Percentiles rank a stretch among this genome's conserved stretches.
Conservation (phyloP, 2,113 vertebrate species). For the Silurus glanis region DNA sequence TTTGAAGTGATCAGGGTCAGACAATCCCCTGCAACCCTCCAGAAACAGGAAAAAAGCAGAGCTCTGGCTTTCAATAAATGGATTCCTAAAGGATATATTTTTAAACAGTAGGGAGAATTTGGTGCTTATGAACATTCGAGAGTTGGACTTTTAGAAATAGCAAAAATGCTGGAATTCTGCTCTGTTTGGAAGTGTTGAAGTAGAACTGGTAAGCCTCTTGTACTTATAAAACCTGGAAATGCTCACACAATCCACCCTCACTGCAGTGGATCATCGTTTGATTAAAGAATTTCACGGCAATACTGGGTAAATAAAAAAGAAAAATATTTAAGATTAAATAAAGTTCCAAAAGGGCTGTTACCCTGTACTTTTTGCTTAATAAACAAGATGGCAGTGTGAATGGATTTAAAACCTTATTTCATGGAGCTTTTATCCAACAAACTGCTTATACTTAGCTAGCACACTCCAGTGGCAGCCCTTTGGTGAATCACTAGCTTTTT, state of each 20-base stretch:
- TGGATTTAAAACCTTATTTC: neutral
- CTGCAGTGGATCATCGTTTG: neutral
- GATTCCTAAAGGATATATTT: neutral
- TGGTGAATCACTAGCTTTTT: neutral
- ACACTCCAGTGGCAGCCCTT: neutral
- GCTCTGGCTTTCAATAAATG: conserved; percentile 4
- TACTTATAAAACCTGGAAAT: conserved; percentile 8
- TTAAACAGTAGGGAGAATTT: neutral
- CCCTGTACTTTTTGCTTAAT: neutral
- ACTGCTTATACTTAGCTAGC: neutral
- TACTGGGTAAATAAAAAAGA: neutral
- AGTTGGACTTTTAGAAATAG: conserved; percentile 1
- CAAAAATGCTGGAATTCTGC: neutral
- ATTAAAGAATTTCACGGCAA: neutral
- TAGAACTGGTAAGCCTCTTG: neutral
- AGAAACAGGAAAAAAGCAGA: neutral
- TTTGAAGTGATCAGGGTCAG: conserved; percentile 24
- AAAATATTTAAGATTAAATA: neutral
- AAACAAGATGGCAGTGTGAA: neutral
- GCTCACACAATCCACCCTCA: neutral
- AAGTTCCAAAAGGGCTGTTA: neutral
- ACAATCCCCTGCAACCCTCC: neutral
- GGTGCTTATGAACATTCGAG: neutral
- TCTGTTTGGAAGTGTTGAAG: neutral
- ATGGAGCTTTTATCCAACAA: neutral